Evolutionary conservation across 2,888 invertebrate genomes (phyloP).

Genomic region (Abrostola triplasia): DNA sequence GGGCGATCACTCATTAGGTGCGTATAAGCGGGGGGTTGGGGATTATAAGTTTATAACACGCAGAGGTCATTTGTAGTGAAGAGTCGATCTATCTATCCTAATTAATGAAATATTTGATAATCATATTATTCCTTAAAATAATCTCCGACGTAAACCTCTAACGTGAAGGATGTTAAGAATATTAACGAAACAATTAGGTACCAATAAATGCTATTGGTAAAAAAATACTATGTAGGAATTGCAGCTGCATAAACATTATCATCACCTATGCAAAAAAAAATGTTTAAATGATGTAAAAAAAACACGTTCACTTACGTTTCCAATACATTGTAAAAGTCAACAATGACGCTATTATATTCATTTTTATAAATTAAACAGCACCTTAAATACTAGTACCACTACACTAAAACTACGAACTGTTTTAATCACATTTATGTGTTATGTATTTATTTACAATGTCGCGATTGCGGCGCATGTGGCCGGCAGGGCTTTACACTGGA

Average conservation of each 20-base stretch:
- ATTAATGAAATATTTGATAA: no score
- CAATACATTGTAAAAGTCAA: slow-evolving; percentile 74
- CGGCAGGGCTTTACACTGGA: slow-evolving; percentile 69
- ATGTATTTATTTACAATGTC: slow-evolving; percentile 63
- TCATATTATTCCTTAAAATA: no score
- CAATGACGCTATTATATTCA: slow-evolving; percentile 73
- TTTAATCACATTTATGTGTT: slow-evolving; percentile 58
- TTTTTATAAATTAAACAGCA: slow-evolving; percentile 68
- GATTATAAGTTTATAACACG: no score
- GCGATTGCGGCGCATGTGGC: slow-evolving; percentile 67
- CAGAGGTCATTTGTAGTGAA: no score
- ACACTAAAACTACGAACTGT: slow-evolving; percentile 53
- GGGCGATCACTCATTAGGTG: no score
- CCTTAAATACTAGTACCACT: slow-evolving; percentile 56
- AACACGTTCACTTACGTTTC: slow-evolving; percentile 75
- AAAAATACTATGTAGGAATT: not conserved
- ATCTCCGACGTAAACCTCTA: no score
- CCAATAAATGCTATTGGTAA: no score
- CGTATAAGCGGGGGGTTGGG: no score
- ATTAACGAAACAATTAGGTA: no score
- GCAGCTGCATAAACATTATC: not conserved
- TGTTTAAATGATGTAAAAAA: slow-evolving; percentile 10
- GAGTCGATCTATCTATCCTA: no score
- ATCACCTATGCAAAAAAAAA: not conserved
- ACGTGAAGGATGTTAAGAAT: no score